Evolutionary conservation across 2,888 invertebrate species (phyloP), one percentile per base, ranked within the genome.

Genomic region (Callyntrura guangdongensis): DNA sequence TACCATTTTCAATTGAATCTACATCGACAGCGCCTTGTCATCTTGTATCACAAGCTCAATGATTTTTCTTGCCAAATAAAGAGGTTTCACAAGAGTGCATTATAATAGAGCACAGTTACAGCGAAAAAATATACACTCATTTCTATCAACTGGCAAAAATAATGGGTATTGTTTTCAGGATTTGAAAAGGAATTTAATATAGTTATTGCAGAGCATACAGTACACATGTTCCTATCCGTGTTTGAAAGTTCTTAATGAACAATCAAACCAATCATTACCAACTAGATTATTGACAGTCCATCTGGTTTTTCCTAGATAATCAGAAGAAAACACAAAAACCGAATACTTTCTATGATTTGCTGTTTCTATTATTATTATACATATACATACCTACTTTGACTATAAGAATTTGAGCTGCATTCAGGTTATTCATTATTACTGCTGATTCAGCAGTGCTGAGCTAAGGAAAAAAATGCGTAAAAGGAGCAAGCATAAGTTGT

Each of bases 231-330:
- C n/a, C 53, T 53, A n/a, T 14, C 53, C n/a, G 11, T 14, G 53
- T 11, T 6, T 14, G 14, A 53, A 14, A 53, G 53, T n/a, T 53
- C 14, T n/a, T 36, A 45, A 69, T 45, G 69, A 36, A 69, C 69
- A n/a, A 45, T n/a, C n/a, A 69, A 69, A 69, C 69, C 45, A n/a
- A 45, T 74, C 72, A 47, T 74, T 74, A 47, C 20, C 9, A 74
- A 20, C 69, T 69, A 74, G 72, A 74, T 74, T 74, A 47, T 45
- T 47, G 49, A 74, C 72, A 74, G 20, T 74, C 47, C 72, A 74
- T 74, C 20, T 69, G 72, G 72, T 36, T 69, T 67, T 69, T 36
- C 47, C n/a, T 47, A 74, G 72, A 74, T 74, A 74, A 74, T 20
- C 72, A 74, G 11, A 69, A 8, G 17, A 45, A 12, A 11, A 27